phyloP scores from a whole-genome alignment of 2,113 vertebrate species.

The Peucedramus taeniatus region DNA sequence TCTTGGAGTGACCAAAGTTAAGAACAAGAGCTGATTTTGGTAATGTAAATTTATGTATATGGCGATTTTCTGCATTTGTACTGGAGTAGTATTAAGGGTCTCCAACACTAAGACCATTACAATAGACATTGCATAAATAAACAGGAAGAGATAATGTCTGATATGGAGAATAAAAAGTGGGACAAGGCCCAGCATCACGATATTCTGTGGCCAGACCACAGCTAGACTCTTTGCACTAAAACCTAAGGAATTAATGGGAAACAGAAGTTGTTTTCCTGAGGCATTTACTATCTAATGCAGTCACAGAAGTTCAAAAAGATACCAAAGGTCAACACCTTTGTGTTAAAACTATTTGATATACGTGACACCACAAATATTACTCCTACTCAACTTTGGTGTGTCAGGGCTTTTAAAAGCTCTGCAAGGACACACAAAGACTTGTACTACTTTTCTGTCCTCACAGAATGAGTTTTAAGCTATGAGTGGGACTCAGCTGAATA shows the following conservation, averaged over 20 bases:
- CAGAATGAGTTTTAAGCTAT: not conserved
- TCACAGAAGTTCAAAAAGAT: not conserved
- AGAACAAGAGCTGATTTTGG: not conserved
- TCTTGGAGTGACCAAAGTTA: not conserved
- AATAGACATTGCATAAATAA: not conserved
- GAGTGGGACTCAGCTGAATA: not conserved
- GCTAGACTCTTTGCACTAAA: not conserved
- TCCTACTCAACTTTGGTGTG: not conserved
- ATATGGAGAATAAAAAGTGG: not conserved
- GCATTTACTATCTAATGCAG: not conserved
- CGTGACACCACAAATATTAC: fast-evolving
- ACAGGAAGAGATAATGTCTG: not conserved
- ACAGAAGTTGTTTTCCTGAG: not conserved
- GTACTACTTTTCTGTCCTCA: not conserved
- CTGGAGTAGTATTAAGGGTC: not conserved
- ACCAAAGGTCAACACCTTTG: not conserved
- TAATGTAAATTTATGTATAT: not conserved
- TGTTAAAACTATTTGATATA: not conserved
- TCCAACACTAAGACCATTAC: not conserved
- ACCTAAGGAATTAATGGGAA: not conserved
- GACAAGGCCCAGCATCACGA: not conserved
- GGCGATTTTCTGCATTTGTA: not conserved
- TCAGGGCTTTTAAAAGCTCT: not conserved
- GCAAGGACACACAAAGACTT: not conserved
- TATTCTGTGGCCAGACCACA: not conserved